Base-by-base conservation (phyloP, 1,140 invertebrate species). In the Megathymus violae region DNA sequence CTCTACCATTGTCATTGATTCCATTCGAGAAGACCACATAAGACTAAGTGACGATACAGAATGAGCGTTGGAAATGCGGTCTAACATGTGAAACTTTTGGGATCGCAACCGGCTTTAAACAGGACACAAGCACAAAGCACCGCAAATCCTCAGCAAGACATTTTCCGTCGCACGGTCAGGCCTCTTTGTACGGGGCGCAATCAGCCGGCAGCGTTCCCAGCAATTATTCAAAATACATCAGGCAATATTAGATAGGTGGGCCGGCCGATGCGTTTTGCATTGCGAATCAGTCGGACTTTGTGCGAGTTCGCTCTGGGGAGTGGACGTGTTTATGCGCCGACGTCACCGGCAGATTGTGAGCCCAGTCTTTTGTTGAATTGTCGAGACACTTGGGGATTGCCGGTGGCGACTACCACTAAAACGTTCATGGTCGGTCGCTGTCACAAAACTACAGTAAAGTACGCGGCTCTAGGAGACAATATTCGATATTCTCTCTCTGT, bases 181-280 rank as follows among this genome's bases (percentile, higher is more conserved):
- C 74, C 80, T 77, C 80, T 87, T 83, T 88, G 82, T 85, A 74
- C 68, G 22, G 52, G 62, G 68, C 73, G 81, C 86, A 89, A 87
- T 87, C 86, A 86, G 75, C 74, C 76, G 74, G 64, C 75, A 72
- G 69, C 72, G 67, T 73, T 63, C 71, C 69, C 77, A 71, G 81
- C 85, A 89, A 89, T 88, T 89, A 89, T 89, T 89, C 87, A 88
- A 89, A 89, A 89, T 88, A 87, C 83, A 88, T 89, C 79, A 78
- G 80, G 76, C 87, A 82, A 87, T 88, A 88, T 89, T 88, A 89
- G 85, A 88, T 88, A 87, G 82, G 84, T 83, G 82, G 77, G 78
- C 64, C 69, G 77, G 72, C 71, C 77, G 71, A 82, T 85, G 82
- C 85, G 83, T 89, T 89, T 86, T 86, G 85, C 86, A 89, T 87